These are phyloP conservation scores for Yponomeuta evonymella DNA, from an alignment of 2,888 invertebrate species.

Conservation along the genomic window DNA sequence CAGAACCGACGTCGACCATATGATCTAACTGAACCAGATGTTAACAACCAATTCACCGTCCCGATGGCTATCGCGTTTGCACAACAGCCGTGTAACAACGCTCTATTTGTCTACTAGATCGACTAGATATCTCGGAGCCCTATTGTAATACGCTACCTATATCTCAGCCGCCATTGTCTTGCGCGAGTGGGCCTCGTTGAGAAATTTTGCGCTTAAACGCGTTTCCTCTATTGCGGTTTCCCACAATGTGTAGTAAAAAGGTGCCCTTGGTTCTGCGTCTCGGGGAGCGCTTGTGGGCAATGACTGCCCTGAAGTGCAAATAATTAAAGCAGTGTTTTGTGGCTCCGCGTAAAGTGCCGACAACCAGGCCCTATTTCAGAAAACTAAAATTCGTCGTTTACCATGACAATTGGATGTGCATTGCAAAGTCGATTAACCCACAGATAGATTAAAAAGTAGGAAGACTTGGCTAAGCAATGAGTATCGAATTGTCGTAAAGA, in stretches of 20 bases:
- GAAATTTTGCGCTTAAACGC: neutral
- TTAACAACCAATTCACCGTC: neutral
- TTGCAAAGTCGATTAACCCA: too few relatives aligned
- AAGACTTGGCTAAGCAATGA: too few relatives aligned
- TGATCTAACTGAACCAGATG: neutral
- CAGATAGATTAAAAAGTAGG: too few relatives aligned
- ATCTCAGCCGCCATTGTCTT: neutral
- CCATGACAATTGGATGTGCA: too few relatives aligned
- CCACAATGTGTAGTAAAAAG: neutral
- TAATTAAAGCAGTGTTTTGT: too few relatives aligned
- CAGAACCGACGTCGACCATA: neutral
- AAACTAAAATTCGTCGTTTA: too few relatives aligned
- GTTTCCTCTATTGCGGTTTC: neutral
- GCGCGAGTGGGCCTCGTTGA: neutral
- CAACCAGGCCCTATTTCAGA: too few relatives aligned
- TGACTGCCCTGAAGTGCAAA: too few relatives aligned
- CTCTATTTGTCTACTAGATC: conserved; percentile 1
- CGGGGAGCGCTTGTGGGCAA: neutral
- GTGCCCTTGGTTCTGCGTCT: neutral
- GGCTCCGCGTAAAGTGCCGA: too few relatives aligned
- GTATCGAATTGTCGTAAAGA: too few relatives aligned
- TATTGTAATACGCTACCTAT: neutral
- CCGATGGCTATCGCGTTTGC: neutral
- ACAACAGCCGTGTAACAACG: neutral
- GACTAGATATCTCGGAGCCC: neutral